phyloP scores from a whole-genome alignment of 2,113 vertebrate genomes.

The Atrichornis clamosus region DNA sequence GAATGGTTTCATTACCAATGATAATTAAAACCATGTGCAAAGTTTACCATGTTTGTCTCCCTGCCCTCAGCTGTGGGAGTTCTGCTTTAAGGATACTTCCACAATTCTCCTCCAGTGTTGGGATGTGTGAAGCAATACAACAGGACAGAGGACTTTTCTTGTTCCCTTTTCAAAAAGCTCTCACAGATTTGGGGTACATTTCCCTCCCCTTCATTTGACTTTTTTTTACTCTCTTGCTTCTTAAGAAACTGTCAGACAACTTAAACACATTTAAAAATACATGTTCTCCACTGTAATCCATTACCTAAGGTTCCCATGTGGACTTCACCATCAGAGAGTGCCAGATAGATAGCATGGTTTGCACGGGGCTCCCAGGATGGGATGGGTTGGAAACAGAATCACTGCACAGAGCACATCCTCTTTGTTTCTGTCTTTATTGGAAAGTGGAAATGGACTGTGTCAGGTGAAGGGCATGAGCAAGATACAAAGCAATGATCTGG shows the following conservation, averaged over 20 bases:
- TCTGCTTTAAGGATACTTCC: not conserved
- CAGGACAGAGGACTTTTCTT: not conserved
- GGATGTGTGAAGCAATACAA: not conserved
- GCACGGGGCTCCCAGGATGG: not conserved
- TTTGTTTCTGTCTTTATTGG: not conserved
- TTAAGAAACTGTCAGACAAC: conserved; percentile 10
- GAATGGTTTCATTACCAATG: conserved; percentile 3
- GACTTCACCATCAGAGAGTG: not conserved
- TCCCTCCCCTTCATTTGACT: not conserved
- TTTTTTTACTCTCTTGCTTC: not conserved
- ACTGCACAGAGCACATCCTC: not conserved
- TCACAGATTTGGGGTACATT: not conserved
- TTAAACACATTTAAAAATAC: conserved; percentile 46
- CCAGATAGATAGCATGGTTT: conserved; percentile 4
- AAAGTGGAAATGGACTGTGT: not conserved
- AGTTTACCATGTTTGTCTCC: not conserved
- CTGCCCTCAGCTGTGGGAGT: not conserved
- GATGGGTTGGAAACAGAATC: not conserved
- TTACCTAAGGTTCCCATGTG: conserved; percentile 23
- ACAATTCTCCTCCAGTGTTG: not conserved
- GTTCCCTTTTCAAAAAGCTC: not conserved
- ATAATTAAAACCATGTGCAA: conserved; percentile 28
- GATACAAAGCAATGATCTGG: not conserved
- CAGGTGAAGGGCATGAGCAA: not conserved
- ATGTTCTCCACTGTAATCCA: conserved; percentile 17